Percentiles rank a stretch among this genome's conserved stretches.
phyloP scores from a whole-genome alignment of 2,888 invertebrate genomes.

The Apodemia hepburni region DNA sequence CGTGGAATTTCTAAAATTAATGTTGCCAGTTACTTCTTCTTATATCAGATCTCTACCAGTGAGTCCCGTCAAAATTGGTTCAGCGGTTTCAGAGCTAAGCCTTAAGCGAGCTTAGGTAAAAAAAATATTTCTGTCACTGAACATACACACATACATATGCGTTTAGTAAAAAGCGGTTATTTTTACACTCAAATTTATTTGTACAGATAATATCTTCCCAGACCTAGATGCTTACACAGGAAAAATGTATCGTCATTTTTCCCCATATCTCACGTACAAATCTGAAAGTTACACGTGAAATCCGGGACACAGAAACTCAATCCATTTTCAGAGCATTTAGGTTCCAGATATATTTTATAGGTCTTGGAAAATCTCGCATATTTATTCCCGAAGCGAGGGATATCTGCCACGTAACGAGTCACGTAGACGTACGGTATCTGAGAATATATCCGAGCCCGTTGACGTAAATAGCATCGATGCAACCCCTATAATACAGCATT shows the following conservation, averaged over 20 bases:
- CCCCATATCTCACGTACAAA: constrained; percentile 1
- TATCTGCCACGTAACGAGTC: constrained; percentile 5
- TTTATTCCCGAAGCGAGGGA: constrained; percentile 6
- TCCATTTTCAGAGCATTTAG: constrained; percentile 10
- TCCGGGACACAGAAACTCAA: constrained; percentile 3
- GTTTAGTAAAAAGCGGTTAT: too few species aligned
- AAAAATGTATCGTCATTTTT: not conserved
- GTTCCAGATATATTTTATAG: not conserved
- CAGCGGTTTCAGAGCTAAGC: too few species aligned
- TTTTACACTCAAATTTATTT: too few species aligned
- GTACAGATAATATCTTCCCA: too few species aligned
- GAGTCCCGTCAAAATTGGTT: too few species aligned
- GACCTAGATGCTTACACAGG: too few species aligned
- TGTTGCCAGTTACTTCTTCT: too few species aligned
- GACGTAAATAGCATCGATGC: constrained; percentile 3
- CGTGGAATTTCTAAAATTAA: too few species aligned
- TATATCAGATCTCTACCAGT: too few species aligned
- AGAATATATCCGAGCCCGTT: not conserved
- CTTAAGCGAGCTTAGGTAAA: too few species aligned
- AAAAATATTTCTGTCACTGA: too few species aligned
- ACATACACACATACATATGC: too few species aligned
- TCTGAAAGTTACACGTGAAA: not conserved
- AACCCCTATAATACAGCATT: not conserved
- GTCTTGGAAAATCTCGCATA: constrained; percentile 11
- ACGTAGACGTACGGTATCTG: constrained; percentile 3